phyloP scores from a whole-genome alignment of 2,888 invertebrate species.

The Augiades crinisus region DNA sequence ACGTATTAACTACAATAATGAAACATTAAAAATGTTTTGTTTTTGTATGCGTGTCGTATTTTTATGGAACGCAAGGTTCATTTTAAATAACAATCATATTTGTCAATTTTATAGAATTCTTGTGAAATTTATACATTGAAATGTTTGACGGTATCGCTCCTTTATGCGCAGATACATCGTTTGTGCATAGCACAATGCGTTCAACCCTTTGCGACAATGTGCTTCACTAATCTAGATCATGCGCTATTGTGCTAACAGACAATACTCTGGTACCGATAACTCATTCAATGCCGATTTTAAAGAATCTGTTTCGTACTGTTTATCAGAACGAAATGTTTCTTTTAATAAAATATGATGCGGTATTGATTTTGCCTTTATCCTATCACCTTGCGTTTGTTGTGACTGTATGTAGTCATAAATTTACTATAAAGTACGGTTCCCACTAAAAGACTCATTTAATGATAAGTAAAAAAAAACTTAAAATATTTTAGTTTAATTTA shows the following conservation, averaged over 20 bases:
- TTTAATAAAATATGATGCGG: neutral
- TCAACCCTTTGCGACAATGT: conserved; percentile 69
- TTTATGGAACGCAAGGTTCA: neutral
- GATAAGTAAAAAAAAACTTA: no score
- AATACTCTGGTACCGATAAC: conserved; percentile 43
- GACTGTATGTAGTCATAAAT: neutral
- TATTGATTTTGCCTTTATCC: neutral
- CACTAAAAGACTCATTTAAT: no score
- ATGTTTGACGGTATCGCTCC: neutral
- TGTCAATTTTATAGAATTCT: neutral
- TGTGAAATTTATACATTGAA: neutral
- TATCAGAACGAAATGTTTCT: conserved; percentile 8
- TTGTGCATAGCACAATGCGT: conserved; percentile 45
- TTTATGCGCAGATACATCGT: conserved; percentile 44
- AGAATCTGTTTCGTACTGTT: conserved; percentile 28
- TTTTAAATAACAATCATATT: neutral
- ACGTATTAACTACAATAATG: no score
- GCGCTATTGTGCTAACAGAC: conserved; percentile 48
- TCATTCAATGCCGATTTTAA: conserved; percentile 59
- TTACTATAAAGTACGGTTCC: no score
- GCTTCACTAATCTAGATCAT: conserved; percentile 68
- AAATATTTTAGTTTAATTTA: no score
- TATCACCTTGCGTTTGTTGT: no score
- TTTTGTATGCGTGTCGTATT: neutral
- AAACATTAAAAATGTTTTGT: no score